Base-by-base conservation (phyloP, 2,113 vertebrate species). In the Varanus salvator region DNA sequence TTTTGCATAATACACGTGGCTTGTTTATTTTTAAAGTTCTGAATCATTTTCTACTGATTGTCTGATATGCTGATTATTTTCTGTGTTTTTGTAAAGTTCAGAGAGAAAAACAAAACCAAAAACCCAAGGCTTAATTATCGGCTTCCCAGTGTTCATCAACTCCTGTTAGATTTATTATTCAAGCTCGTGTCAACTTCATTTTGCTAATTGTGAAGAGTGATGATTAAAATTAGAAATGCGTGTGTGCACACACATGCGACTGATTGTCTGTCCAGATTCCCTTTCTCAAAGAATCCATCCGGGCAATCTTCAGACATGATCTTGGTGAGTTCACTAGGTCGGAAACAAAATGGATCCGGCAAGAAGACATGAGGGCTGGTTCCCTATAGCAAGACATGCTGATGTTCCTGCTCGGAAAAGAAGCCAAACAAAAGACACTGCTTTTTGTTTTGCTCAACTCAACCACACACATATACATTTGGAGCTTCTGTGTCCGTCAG, bases 11-110 rank as follows among this genome's bases (percentile, higher is more conserved):
- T 82, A 92, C 0, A 0, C 15, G 68, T 6, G 1, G 31, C 31
- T 72, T 85, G 25, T 75, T 95, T 94, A 90, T 91, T 91, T 93
- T 48, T 84, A 34, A 82, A 93, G 86, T 77, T 92, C 77, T 0
- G 5, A 80, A 85, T 60, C 44, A 85, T 90, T 94, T 82, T 87
- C 44, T 80, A 75, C 85, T 88, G 52, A 85, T 69, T 75, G 68
- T 54, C 84, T 91, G 90, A 92, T 68, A 25, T 27, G 71, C 48
- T 84, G 80, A 66, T 76, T 90, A 89, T 69, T 72, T 0, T 0
- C 19, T 81, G 81, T 88, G 38, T 77, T 76, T n/a, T 48, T 31
- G 84, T n/a, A 29, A 76, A 80, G 25, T 83, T 78, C 81, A 60
- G 77, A 82, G 81, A 87, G 15, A 50, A 29, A 21, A 64, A 27